These are phyloP conservation scores for Galaxias olidus DNA, from an alignment of 2,797 vertebrate genomes.

Conservation along the genomic window DNA sequence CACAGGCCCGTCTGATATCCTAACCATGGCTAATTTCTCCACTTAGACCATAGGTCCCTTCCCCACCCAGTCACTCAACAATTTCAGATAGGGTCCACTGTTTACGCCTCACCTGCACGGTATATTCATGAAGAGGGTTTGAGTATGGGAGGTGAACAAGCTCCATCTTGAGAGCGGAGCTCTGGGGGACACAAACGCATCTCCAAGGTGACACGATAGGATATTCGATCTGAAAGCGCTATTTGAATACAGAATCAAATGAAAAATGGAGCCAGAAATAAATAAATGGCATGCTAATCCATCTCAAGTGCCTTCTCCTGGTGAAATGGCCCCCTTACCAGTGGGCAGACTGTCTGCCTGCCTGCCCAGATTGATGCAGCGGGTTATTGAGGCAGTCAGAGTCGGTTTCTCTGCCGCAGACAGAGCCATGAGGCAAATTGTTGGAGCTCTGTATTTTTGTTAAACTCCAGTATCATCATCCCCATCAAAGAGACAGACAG, in stretches of 20 bases:
- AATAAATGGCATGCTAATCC: background rate
- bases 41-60: too few relatives aligned
- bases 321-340: background rate
- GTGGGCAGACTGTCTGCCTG: constrained; percentile 9
- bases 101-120: too few relatives aligned
- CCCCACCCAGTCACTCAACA: too few relatives aligned
- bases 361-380: constrained; percentile 4
- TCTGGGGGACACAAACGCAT: background rate
- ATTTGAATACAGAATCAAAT: constrained; percentile 7
- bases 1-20: too few relatives aligned
- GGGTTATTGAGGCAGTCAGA: constrained; percentile 4
- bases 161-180: background rate
- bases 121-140: too few relatives aligned
- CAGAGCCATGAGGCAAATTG: constrained; percentile 29
- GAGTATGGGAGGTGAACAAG: background rate
- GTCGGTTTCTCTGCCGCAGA: constrained; percentile 11
- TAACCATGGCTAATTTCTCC: too few relatives aligned
- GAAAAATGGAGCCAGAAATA: background rate
- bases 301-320: background rate
- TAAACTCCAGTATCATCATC: constrained; percentile 24
- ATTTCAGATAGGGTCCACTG: too few relatives aligned
- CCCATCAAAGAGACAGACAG: background rate
- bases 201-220: background rate
- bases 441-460: constrained; percentile 33
- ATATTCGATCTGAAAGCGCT: constrained; percentile 3